These are phyloP conservation scores for Callitettix versicolor DNA, from an alignment of 1,140 invertebrate species.

Conservation along the genomic window DNA sequence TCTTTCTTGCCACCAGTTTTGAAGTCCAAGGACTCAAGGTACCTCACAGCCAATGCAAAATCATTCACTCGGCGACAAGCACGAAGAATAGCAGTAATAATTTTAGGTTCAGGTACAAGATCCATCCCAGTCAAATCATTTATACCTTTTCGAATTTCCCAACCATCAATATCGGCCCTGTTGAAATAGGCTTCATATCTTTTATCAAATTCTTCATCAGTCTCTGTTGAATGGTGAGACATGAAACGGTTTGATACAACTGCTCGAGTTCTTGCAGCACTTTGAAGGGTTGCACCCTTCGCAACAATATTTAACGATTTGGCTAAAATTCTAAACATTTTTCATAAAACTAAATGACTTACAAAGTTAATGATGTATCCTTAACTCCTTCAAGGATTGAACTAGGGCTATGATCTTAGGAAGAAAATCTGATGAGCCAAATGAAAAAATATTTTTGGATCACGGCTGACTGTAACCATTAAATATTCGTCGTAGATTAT, in stretches of 20 bases:
- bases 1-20: constrained; percentile 76
- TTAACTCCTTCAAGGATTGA: no score
- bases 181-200: constrained; percentile 81
- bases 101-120: constrained; percentile 87
- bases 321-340: constrained; percentile 3
- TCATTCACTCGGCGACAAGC: constrained; percentile 92
- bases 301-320: background rate
- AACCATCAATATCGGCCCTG: constrained; percentile 84
- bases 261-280: background rate
- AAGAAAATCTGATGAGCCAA: no score
- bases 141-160: constrained; percentile 88
- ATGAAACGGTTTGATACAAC: constrained; percentile 1
- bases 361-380: background rate
- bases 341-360: background rate
- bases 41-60: constrained; percentile 81
- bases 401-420: no score
- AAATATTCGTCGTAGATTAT: background rate
- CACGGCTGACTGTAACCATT: no score
- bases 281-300: background rate
- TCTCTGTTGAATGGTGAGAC: constrained; percentile 28
- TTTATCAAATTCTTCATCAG: constrained; percentile 60
- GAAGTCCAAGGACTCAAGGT: constrained; percentile 81
- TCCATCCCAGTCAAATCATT: constrained; percentile 71
- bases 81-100: constrained; percentile 81
- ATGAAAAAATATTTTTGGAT: no score